Evolutionary conservation across 2,888 invertebrate genomes (phyloP).

Genomic region (Malthinus flaveolus): DNA sequence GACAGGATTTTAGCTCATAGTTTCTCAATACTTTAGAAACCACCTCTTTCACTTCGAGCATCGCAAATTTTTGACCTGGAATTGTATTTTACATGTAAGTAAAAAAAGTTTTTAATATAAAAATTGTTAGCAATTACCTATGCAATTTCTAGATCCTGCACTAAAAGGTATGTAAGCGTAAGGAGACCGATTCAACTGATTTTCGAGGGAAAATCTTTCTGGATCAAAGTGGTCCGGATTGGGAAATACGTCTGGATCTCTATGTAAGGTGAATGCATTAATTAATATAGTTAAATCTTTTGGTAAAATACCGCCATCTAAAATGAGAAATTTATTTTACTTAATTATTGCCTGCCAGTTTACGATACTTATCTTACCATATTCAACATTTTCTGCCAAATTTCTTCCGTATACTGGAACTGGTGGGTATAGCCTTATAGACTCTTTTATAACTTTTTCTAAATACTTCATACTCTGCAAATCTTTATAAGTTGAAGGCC

Average conservation of each 20-base stretch:
- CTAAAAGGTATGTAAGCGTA: constrained; percentile 22
- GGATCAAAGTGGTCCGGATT: constrained; percentile 55
- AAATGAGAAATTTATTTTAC: constrained; percentile 19
- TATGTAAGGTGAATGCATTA: constrained; percentile 54
- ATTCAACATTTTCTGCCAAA: neutral
- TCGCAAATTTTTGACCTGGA: constrained; percentile 54
- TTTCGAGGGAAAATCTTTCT: constrained; percentile 52
- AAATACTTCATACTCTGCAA: no score
- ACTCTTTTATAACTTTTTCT: neutral
- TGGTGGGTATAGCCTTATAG: neutral
- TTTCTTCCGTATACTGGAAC: neutral
- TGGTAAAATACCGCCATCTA: constrained; percentile 51
- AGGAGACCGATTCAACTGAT: constrained; percentile 40
- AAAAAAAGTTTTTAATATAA: neutral
- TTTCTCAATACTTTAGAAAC: constrained; percentile 57
- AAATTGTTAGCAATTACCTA: neutral
- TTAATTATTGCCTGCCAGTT: no score
- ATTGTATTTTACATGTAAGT: constrained; percentile 44
- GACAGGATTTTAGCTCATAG: constrained; percentile 46
- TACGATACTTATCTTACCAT: no score
- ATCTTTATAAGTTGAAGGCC: neutral
- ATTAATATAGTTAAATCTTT: constrained; percentile 51
- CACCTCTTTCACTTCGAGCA: constrained; percentile 58
- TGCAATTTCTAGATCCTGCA: constrained; percentile 5
- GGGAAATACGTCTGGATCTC: constrained; percentile 54